Evolutionary conservation across 1,140 invertebrate genomes (phyloP).

Genomic region (Panulirus ornatus): DNA sequence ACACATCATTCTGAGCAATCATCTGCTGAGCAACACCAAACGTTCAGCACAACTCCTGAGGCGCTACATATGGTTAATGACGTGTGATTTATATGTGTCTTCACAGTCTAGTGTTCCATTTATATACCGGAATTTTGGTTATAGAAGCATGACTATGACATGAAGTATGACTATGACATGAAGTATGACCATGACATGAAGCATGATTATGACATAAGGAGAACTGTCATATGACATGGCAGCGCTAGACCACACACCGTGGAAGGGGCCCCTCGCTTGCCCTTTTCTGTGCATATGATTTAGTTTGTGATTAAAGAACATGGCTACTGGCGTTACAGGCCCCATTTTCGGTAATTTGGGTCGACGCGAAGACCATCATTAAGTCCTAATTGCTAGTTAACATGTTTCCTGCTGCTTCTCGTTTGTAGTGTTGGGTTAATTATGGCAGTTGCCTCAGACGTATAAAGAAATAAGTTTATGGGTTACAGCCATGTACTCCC

Average conservation of each 20-base stretch:
- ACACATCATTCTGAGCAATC: background rate
- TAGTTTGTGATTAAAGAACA: constrained; percentile 32
- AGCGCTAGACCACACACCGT: constrained; percentile 10
- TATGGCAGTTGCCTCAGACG: too few species aligned
- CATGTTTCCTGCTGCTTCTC: constrained; percentile 20
- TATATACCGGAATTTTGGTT: background rate
- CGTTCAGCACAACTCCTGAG: background rate
- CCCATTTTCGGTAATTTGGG: constrained; percentile 30
- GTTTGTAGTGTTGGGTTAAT: background rate
- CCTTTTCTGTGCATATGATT: constrained; percentile 27
- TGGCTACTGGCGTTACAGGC: constrained; percentile 38
- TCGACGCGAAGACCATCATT: constrained; percentile 11
- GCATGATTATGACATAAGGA: background rate
- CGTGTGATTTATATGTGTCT: too few species aligned
- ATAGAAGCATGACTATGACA: background rate
- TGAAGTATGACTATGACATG: too few species aligned
- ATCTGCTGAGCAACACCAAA: background rate
- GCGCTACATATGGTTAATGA: too few species aligned
- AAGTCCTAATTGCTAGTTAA: background rate
- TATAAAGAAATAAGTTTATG: too few species aligned
- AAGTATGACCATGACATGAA: too few species aligned
- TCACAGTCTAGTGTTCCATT: too few species aligned
- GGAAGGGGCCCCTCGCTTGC: background rate
- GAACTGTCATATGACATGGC: background rate
- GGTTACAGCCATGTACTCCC: too few species aligned